Base-by-base conservation (phyloP, 2,113 vertebrate species). In the Dasyornis broadbenti region DNA sequence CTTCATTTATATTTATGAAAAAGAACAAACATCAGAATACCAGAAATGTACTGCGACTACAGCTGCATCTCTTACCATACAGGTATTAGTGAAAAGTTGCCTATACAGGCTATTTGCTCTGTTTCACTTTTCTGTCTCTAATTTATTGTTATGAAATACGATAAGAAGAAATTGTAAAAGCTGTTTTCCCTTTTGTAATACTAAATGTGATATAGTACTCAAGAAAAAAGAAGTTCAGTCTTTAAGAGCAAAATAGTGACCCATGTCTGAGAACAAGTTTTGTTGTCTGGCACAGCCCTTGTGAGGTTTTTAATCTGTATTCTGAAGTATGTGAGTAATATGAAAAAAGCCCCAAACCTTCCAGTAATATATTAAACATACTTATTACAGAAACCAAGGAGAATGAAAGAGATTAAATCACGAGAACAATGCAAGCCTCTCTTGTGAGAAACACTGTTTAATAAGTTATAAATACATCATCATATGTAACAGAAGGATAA, bases 351-450 rank as follows among this genome's bases (percentile, higher is more conserved):
- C 20, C 70, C 52, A 59, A 39, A 12, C 12, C 61, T 70, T 93
- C 71, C 64, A 77, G 79, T 86, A 86, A 91, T 91, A 72, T 71
- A 83, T 89, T 77, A 89, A 94, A 86, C 42, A 83, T 35, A 84
- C 19, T 86, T 82, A 71, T 49, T 82, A 76, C 54, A 91, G 66
- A 92, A 92, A 89, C 33, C 52, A 81, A 86, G 69, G 65, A 81
- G 86, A 81, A 59, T 15, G 44, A 69, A n/a, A 44, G 66, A 82
- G 33, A 77, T 81, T 30, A 63, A 63, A 54, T 77, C 71, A 70
- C 64, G 86, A 91, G 64, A 83, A 71, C n/a, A 88, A 77, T 44
- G 42, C 33, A 77, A 81, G 60, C 31, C n/a, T 85, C 69, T 90
- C 87, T 82, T 60, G 10, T 0, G 1, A 86, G 76, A 92, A 94